Evolutionary conservation across 1,140 invertebrate species (phyloP), one percentile per base, ranked within the genome.

Genomic region (Drosophila serrata): DNA sequence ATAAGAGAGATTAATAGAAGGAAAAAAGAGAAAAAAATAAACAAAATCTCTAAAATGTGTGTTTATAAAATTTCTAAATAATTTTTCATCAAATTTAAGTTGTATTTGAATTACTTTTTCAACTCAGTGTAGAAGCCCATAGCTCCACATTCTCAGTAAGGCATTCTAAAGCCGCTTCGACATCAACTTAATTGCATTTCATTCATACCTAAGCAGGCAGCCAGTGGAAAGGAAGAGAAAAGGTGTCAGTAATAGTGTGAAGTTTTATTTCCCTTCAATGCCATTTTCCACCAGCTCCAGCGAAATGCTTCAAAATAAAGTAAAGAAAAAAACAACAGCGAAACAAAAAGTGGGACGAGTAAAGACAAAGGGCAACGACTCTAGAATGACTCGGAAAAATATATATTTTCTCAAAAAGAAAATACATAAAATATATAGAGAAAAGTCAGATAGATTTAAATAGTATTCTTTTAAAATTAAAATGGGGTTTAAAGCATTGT

Each of bases 101-200:
- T 27, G 2, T 6, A 0, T 27, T 29, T 49, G 0, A 1, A 3
- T 12, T 49, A 12, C 0, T 17, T 49, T 49, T 17, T 45, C 8
- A 7, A 15, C 39, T n/a, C 17, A 22, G 60, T 37, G 46, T 9
- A 29, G 11, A 4, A 17, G 37, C 5, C 53, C 24, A 1, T 9
- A 3, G 2, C 24, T 69, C 15, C 22, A 69, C 51, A 46, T 19
- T 76, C 55, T 53, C 59, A 57, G 9, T 45, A 39, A 49, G 63
- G 56, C 74, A 69, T 65, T 78, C 55, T 60, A 85, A 81, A 81
- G 81, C 70, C 64, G 53, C 51, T 68, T 85, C 85, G 84, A 90
- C 81, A 90, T 88, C 78, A 65, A 85, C 74, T 88, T 88, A 90
- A 88, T 90, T 85, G 85, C 85, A 85, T 85, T 88, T 88, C 81